Evolutionary conservation across 1,140 invertebrate genomes (phyloP).

Genomic region (Drosophila guanche): DNA sequence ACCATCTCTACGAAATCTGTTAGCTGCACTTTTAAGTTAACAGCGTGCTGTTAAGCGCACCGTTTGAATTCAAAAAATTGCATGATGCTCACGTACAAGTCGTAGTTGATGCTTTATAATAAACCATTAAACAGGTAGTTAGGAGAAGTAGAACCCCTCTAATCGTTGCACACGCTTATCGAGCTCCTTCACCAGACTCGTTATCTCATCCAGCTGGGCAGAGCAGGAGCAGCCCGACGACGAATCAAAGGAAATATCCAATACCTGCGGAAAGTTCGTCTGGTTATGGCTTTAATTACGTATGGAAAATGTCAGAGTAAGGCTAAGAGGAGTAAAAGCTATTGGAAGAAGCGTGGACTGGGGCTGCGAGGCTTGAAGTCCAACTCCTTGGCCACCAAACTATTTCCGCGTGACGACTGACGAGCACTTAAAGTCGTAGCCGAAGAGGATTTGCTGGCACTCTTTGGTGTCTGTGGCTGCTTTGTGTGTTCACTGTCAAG

Average conservation of each 20-base stretch:
- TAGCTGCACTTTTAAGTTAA: too few species aligned
- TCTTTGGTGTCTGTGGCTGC: constrained; percentile 29
- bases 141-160: constrained; percentile 47
- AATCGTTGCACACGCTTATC: constrained; percentile 58
- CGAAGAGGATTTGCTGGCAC: neutral
- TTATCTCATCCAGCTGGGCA: constrained; percentile 55
- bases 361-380: constrained; percentile 18
- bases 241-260: constrained; percentile 68
- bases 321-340: constrained; percentile 9
- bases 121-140: neutral
- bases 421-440: neutral
- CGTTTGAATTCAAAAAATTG: too few species aligned
- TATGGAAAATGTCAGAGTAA: constrained; percentile 7
- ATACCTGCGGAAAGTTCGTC: constrained; percentile 61
- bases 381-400: neutral
- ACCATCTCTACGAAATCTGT: too few species aligned
- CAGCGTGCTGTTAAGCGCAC: too few species aligned
- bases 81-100: too few species aligned
- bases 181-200: constrained; percentile 24
- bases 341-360: constrained; percentile 27
- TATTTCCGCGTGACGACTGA: too few species aligned
- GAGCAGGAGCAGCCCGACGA: constrained; percentile 52
- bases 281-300: constrained; percentile 27
- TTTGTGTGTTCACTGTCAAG: constrained; percentile 70
- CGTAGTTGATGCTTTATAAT: too few species aligned